Evolutionary conservation across 2,113 vertebrate genomes (phyloP).

Genomic region (Tragelaphus strepsiceros): DNA sequence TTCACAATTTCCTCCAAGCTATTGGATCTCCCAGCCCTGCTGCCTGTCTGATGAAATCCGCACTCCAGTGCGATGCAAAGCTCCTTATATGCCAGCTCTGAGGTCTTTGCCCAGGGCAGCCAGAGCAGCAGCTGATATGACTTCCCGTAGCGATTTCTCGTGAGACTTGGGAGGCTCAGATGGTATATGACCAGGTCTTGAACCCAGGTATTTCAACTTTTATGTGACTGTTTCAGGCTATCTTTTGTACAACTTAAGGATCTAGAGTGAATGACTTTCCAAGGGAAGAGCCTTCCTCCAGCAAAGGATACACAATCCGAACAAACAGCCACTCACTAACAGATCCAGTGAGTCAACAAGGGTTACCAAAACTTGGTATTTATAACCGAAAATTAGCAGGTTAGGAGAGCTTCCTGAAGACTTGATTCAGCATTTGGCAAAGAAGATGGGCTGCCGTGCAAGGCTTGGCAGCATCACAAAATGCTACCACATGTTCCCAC

Average conservation of each 20-base stretch:
- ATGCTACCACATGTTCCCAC: neutral
- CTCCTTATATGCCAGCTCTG: fast-evolving
- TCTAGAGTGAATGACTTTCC: neutral
- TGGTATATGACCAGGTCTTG: neutral
- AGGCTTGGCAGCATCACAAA: neutral
- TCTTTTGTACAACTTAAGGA: neutral
- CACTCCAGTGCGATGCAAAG: fast-evolving
- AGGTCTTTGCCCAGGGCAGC: neutral
- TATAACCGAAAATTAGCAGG: neutral
- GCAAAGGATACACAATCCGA: neutral
- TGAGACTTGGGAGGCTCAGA: neutral
- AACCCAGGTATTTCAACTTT: neutral
- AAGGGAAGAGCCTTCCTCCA: neutral
- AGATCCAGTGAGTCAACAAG: neutral
- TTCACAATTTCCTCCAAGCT: neutral
- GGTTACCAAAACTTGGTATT: neutral
- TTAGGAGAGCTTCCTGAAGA: neutral
- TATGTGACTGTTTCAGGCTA: neutral
- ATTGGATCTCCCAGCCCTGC: neutral
- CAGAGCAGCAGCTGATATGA: neutral
- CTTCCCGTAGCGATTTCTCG: fast-evolving
- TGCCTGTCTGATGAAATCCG: neutral
- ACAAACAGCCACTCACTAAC: neutral
- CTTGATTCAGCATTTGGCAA: constrained; percentile 5
- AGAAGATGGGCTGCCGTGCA: neutral